phyloP scores from a whole-genome alignment of 2,797 vertebrate genomes.

The Uromys caudimaculatus region DNA sequence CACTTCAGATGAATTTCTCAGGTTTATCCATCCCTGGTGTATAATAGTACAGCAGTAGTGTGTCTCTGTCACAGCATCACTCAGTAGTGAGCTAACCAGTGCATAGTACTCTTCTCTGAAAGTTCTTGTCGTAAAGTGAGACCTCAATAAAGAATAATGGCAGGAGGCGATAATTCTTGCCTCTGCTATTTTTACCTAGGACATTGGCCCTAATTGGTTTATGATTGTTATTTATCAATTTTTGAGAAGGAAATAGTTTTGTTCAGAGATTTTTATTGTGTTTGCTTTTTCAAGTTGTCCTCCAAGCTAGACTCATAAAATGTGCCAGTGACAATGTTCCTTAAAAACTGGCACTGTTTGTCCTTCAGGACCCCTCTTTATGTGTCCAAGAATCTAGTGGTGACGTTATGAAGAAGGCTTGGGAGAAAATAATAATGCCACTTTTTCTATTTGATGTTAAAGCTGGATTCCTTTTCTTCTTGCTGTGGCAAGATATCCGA shows the following conservation, averaged over 20 bases:
- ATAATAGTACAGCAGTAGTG: not conserved
- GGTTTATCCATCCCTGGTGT: not conserved
- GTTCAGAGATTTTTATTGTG: slow-evolving; percentile 29
- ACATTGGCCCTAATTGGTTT: not conserved
- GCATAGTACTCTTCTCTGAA: not conserved
- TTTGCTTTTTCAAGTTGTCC: slow-evolving; percentile 44
- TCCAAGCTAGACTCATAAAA: slow-evolving; percentile 46
- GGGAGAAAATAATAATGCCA: not conserved
- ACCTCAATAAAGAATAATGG: not conserved
- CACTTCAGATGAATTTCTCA: not conserved
- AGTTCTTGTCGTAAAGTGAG: not conserved
- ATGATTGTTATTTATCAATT: not conserved
- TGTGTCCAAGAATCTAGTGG: not conserved
- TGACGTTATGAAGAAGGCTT: not conserved
- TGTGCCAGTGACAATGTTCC: slow-evolving; percentile 33
- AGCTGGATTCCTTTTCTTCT: not conserved
- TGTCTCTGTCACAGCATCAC: not conserved
- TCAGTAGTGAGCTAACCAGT: not conserved
- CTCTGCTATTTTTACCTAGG: not conserved
- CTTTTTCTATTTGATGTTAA: slow-evolving; percentile 30
- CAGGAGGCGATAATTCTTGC: not conserved
- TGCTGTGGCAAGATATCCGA: no score
- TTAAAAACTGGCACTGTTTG: not conserved
- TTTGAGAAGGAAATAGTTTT: slow-evolving; percentile 37
- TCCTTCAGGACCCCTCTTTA: not conserved